Evolutionary conservation across 2,797 vertebrate species (phyloP).

Genomic region (Sebastes paucispinis): DNA sequence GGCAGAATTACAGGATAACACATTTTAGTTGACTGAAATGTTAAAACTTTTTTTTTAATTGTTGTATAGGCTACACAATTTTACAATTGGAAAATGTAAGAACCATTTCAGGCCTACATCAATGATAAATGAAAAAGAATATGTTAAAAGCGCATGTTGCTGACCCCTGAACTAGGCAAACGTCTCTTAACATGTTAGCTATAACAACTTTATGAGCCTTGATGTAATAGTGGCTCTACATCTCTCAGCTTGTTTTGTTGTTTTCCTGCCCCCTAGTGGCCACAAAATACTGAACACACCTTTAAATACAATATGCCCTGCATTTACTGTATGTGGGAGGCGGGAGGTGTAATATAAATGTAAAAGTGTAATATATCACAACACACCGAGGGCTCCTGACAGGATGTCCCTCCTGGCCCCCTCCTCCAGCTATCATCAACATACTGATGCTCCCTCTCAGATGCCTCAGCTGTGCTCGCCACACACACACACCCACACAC

Average conservation of each 20-base stretch:
- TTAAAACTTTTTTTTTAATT: too few species aligned
- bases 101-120: too few species aligned
- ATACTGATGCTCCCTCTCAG: slow-evolving; percentile 10
- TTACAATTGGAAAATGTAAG: too few species aligned
- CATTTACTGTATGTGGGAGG: not conserved
- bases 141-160: too few species aligned
- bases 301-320: slow-evolving; percentile 5
- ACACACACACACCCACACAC: not conserved
- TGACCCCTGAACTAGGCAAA: not conserved
- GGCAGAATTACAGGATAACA: too few species aligned
- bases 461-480: slow-evolving; percentile 7
- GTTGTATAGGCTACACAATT: rapidly evolving
- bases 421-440: slow-evolving; percentile 22
- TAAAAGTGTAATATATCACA: slow-evolving; percentile 28
- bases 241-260: not conserved
- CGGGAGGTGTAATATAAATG: slow-evolving; percentile 10
- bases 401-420: slow-evolving; percentile 19
- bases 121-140: too few species aligned
- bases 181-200: not conserved
- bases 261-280: not conserved
- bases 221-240: not conserved
- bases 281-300: not conserved
- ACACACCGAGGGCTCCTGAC: slow-evolving; percentile 47
- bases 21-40: too few species aligned
- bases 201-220: not conserved